Conservation (phyloP, 2,797 vertebrate genomes). For the Acrossocheilus wenchowensis region DNA sequence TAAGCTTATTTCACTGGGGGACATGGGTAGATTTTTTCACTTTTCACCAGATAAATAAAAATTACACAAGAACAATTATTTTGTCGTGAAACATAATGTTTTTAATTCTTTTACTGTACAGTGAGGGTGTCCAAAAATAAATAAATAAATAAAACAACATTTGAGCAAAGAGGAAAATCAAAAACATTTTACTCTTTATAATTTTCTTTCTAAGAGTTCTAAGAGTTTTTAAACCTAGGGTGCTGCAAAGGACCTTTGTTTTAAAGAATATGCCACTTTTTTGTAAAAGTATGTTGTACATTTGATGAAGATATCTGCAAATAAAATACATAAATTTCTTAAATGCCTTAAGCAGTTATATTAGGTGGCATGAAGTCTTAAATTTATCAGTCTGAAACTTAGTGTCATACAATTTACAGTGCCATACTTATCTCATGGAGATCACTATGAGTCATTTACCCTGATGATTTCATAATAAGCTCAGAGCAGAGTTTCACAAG, state of each 20-base stretch:
- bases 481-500: background rate
- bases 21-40: too few relatives aligned
- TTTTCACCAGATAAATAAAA: too few relatives aligned
- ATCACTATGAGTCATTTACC: background rate
- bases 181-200: background rate
- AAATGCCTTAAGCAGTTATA: background rate
- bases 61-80: too few relatives aligned
- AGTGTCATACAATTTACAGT: background rate
- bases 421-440: background rate
- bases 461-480: background rate
- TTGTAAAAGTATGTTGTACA: background rate
- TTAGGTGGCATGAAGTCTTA: background rate
- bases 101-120: too few relatives aligned
- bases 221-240: too few relatives aligned
- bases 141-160: background rate
- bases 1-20: background rate
- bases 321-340: background rate
- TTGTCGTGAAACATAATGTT: too few relatives aligned
- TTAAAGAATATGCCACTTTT: background rate
- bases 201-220: background rate
- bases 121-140: too few relatives aligned
- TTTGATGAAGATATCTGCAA: background rate
- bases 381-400: background rate
- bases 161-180: background rate
- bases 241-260: background rate